Evolutionary conservation across 2,113 vertebrate genomes (phyloP).

Genomic region (Mus pahari): DNA sequence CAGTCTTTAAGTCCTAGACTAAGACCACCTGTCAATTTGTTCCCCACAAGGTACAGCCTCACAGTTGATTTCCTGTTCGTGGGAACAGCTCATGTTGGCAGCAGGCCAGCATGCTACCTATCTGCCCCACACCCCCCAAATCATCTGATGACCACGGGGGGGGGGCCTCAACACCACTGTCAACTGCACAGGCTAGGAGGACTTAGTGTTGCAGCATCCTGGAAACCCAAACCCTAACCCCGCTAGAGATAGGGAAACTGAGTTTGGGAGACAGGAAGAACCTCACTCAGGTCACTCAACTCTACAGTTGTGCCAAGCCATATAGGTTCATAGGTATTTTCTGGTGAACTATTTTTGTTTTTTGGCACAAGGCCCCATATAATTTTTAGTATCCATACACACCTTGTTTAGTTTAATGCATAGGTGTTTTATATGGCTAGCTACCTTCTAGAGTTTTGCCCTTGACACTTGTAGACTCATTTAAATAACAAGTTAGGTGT

Average conservation of each 20-base stretch:
- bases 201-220: not conserved
- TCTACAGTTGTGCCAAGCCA: not conserved
- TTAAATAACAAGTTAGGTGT: slow-evolving; percentile 2
- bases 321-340: not conserved
- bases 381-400: not conserved
- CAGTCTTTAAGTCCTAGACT: not conserved
- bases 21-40: not conserved
- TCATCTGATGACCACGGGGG: not conserved
- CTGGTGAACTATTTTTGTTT: not conserved
- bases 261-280: not conserved
- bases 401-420: not conserved
- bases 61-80: not conserved
- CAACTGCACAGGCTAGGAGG: not conserved
- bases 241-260: not conserved
- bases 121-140: not conserved
- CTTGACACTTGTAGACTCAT: not conserved
- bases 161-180: not conserved
- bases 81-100: not conserved
- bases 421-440: not conserved
- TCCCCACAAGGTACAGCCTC: not conserved
- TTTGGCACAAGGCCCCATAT: not conserved
- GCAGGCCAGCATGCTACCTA: not conserved
- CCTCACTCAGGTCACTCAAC: not conserved
- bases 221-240: not conserved
- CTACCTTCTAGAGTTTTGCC: slow-evolving; percentile 5